Evolutionary conservation across 2,888 invertebrate genomes (phyloP).

Genomic region (Lathronympha strigana): DNA sequence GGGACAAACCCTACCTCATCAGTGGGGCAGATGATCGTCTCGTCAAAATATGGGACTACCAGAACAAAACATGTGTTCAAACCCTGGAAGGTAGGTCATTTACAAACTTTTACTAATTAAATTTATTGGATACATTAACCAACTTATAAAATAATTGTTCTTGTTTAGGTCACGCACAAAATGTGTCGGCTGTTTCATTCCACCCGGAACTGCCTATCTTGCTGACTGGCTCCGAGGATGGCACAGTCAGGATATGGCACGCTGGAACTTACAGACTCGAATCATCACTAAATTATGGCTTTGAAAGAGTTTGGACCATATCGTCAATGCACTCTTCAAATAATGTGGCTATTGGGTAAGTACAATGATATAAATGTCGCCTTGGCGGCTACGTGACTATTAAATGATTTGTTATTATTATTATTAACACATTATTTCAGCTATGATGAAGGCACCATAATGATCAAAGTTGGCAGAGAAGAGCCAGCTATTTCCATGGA

Average conservation of each 20-base stretch:
- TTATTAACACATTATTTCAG: constrained; percentile 53
- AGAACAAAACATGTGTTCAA: constrained; percentile 99
- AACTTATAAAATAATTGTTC: constrained; percentile 5
- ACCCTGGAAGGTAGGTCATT: constrained; percentile 90
- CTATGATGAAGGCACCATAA: constrained; percentile 98
- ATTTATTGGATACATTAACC: not conserved
- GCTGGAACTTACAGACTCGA: constrained; percentile 99
- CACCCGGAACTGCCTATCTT: constrained; percentile 99
- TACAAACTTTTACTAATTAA: not conserved
- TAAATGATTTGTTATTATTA: not conserved
- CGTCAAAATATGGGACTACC: constrained; percentile 99
- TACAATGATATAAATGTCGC: constrained; percentile 12
- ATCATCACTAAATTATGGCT: constrained; percentile 98
- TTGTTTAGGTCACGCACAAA: constrained; percentile 93
- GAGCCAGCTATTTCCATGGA: constrained; percentile 99
- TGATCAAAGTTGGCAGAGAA: constrained; percentile 98
- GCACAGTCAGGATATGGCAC: constrained; percentile 99
- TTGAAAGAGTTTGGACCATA: constrained; percentile 99
- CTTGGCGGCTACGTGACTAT: not conserved
- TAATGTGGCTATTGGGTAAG: constrained; percentile 95
- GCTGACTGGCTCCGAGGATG: constrained; percentile 98
- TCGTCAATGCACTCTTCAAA: constrained; percentile 96
- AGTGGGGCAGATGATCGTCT: constrained; percentile 99
- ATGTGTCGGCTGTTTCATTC: constrained; percentile 97
- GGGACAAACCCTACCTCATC: constrained; percentile 99